Conservation (phyloP, 2,797 vertebrate species). For the Etheostoma nigrum region DNA sequence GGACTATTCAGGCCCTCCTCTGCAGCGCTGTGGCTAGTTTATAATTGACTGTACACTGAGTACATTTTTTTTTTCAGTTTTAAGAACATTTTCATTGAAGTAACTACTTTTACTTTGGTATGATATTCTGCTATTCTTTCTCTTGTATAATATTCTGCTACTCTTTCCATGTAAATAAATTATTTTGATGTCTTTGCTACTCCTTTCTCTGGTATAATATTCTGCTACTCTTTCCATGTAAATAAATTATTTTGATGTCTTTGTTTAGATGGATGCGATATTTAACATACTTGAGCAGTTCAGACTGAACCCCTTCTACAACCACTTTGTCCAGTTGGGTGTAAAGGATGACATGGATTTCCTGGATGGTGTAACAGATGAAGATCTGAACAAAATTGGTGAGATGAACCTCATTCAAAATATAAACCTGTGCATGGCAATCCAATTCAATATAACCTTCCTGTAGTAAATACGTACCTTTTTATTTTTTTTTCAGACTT, state of each 20-base stretch:
- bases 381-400: constrained; percentile 65
- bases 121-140: background rate
- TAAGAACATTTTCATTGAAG: too few relatives aligned
- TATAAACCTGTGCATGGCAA: background rate
- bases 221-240: background rate
- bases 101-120: background rate
- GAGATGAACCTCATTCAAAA: background rate
- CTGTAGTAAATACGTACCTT: background rate
- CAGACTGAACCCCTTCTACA: constrained; percentile 48
- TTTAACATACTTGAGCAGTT: constrained; percentile 51
- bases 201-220: background rate
- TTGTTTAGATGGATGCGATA: constrained; percentile 59
- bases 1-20: too few relatives aligned
- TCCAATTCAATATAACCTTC: background rate
- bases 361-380: constrained; percentile 60
- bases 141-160: background rate
- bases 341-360: constrained; percentile 70
- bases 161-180: background rate
- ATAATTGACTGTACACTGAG: too few relatives aligned
- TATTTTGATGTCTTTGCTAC: background rate
- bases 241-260: background rate
- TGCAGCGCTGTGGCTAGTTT: too few relatives aligned
- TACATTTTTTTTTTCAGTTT: too few relatives aligned
- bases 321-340: constrained; percentile 63
- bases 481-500: background rate